These are phyloP conservation scores for Sakesphorus luctuosus DNA, from an alignment of 2,113 vertebrate species.

Conservation along the genomic window DNA sequence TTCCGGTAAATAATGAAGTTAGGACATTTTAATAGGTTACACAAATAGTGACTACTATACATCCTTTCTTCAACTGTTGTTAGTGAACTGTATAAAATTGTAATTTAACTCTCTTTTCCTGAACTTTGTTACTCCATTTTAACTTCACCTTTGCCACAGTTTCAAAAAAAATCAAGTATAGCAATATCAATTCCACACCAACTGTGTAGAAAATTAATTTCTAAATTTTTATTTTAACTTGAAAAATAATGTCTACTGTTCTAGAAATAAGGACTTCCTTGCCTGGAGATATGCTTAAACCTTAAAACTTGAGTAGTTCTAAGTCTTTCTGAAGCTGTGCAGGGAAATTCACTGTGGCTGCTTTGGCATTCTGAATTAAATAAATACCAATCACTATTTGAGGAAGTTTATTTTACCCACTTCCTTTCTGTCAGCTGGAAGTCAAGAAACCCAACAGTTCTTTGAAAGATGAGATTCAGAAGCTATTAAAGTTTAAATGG, in stretches of 20 bases:
- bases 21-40: background rate
- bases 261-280: background rate
- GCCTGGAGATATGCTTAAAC: background rate
- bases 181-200: background rate
- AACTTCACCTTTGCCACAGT: background rate
- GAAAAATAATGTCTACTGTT: conserved; percentile 3
- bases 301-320: background rate
- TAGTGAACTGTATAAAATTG: background rate
- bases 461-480: conserved; percentile 43
- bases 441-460: background rate
- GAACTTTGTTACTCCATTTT: background rate
- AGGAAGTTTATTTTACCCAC: conserved; percentile 31
- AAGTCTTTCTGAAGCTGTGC: background rate
- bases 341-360: background rate
- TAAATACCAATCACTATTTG: background rate
- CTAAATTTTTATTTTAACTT: background rate
- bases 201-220: background rate
- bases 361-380: background rate
- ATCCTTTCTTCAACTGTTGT: background rate
- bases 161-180: background rate
- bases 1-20: background rate
- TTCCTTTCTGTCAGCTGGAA: conserved; percentile 51
- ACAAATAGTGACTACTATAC: background rate
- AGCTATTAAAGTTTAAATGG: background rate
- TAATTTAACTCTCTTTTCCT: background rate